A percentile compares a stretch with the other conserved stretches of the same genome.
Evolutionary conservation across 1,140 invertebrate genomes (phyloP).

Genomic region (Stratiolaelaps scimitus): DNA sequence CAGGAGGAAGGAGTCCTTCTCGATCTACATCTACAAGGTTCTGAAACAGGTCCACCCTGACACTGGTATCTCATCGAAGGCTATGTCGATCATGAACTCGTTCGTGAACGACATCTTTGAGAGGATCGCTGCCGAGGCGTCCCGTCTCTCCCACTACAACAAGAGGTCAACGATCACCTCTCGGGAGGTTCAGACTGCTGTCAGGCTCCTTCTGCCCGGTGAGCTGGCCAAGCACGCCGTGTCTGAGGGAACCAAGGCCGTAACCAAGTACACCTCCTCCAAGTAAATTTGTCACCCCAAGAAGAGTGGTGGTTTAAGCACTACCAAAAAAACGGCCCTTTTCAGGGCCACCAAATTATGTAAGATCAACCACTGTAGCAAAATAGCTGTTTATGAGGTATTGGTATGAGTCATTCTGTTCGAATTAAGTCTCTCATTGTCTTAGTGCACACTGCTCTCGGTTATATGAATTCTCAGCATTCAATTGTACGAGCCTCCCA

Average conservation of each 20-base stretch:
- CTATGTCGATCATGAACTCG: slow-evolving; percentile 46
- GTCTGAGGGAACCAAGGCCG: slow-evolving; percentile 45
- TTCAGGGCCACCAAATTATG: slow-evolving; percentile 26
- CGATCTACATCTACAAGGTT: slow-evolving; percentile 57
- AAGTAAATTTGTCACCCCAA: slow-evolving; percentile 39
- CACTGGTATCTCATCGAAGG: slow-evolving; percentile 49
- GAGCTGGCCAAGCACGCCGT: slow-evolving; percentile 45
- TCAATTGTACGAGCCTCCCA: too few relatives aligned
- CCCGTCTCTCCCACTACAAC: slow-evolving; percentile 40
- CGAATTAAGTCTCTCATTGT: too few relatives aligned
- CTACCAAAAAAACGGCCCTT: slow-evolving; percentile 24
- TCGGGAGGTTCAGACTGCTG: slow-evolving; percentile 43
- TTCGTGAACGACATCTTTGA: slow-evolving; percentile 44
- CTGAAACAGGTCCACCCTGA: slow-evolving; percentile 58
- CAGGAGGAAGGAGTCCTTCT: slow-evolving; percentile 52
- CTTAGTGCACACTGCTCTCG: too few relatives aligned
- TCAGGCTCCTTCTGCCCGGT: slow-evolving; percentile 41
- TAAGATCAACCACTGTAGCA: neutral
- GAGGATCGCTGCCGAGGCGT: slow-evolving; percentile 41
- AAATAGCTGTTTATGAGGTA: too few relatives aligned
- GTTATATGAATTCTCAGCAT: too few relatives aligned
- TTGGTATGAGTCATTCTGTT: too few relatives aligned
- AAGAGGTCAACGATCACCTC: slow-evolving; percentile 41
- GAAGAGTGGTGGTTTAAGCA: neutral
- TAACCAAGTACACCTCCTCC: slow-evolving; percentile 44